Percentiles rank a stretch among this genome's conserved stretches.
Conservation (phyloP, 2,113 vertebrate genomes). For the Phaetusa simplex region DNA sequence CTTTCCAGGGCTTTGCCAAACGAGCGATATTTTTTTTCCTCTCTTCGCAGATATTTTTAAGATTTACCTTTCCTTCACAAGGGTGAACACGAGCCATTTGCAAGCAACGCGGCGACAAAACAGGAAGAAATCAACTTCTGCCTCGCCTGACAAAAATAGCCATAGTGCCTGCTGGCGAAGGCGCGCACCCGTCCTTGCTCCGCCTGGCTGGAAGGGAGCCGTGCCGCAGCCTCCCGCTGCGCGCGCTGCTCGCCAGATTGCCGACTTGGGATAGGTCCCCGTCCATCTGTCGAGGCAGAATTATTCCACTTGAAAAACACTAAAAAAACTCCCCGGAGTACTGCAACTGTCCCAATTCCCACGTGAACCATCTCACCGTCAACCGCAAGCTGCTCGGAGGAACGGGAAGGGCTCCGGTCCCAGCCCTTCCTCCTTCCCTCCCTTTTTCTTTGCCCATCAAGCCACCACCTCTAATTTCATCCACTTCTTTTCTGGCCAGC, state of each 20-base stretch:
- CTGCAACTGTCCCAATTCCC: background rate
- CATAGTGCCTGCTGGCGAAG: background rate
- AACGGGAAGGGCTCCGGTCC: fast-evolving
- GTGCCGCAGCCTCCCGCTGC: background rate
- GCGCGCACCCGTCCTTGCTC: background rate
- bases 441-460: background rate
- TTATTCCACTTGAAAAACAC: background rate
- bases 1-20: background rate
- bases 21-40: background rate
- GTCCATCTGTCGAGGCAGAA: background rate
- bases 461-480: background rate
- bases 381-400: background rate
- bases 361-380: fast-evolving
- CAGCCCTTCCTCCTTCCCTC: slow-evolving; percentile 13
- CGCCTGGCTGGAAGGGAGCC: background rate
- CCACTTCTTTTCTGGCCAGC: background rate
- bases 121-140: background rate
- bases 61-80: background rate
- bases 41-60: background rate
- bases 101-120: background rate
- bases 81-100: background rate
- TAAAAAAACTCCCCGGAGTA: background rate
- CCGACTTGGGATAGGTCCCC: background rate
- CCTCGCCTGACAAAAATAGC: background rate
- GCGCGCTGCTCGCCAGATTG: background rate